Evolutionary conservation across 2,888 invertebrate species (phyloP), one percentile per base, ranked within the genome.

Genomic region (Trissolcus japonicus): DNA sequence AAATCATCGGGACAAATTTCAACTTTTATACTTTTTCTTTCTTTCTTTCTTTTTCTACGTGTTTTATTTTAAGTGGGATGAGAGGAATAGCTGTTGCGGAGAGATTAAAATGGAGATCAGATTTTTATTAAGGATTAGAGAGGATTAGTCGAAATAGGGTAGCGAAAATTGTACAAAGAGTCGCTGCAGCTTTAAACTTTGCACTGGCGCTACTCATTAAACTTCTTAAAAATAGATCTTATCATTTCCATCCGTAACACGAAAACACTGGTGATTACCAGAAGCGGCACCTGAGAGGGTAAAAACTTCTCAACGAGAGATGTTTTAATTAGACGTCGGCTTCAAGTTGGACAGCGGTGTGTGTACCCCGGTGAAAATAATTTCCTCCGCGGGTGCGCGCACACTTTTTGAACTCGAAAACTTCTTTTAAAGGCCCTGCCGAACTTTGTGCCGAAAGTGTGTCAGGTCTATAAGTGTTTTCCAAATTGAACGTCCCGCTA

Each of bases 311-410:
- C 57, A 63, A n/a, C 11, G 17, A 50, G 54, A 59, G 59, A 72
- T 41, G 60, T 60, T 73, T 73, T 66, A 73, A 73, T 73, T 73
- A 73, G 65, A 65, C 60, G 65, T 66, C 55, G 59, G 54, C 19
- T 21, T 63, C 41, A 54, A 63, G 71, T 72, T 63, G 63, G 46
- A 72, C 59, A 59, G 63, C 62, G 55, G 63, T 72, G 17, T 25
- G 25, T 25, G 25, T 25, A 4, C 53, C 65, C 57, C 56, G 48
- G 48, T 59, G 65, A 72, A 72, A 72, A 72, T 72, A 65, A 63
- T 65, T 72, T 72, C 59, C 59, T 62, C 17, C 25, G 19, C 50
- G 62, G 56, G 51, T n/a, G n/a, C 57, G 50, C 21, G 29, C 51
- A 55, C 51, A 69, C 66, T 66, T 73, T 71, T 65, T 59, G 59